Conservation (phyloP, 2,888 invertebrate species). For the Quadroppia sp. region DNA sequence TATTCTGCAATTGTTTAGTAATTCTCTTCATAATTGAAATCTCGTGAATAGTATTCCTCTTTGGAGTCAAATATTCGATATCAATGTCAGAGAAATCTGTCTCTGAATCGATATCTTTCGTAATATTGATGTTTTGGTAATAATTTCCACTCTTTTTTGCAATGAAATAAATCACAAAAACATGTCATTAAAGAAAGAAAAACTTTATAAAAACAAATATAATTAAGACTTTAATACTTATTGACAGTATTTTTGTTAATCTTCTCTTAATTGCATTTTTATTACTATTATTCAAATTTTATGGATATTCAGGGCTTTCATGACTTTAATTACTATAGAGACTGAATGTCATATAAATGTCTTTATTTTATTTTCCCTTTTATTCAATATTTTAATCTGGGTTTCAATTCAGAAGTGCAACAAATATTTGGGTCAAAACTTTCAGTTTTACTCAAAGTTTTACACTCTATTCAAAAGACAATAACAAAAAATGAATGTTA, state of each 20-base stretch:
- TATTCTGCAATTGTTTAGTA: neutral
- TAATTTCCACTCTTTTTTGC: neutral
- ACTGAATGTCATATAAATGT: constrained; percentile 15
- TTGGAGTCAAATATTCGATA: neutral
- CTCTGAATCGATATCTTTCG: neutral
- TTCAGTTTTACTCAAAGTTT: neutral
- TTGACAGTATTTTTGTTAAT: too few species aligned
- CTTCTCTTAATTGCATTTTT: neutral
- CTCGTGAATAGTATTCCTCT: neutral
- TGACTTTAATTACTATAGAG: neutral
- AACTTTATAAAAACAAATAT: too few species aligned
- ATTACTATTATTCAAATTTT: neutral
- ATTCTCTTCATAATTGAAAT: neutral
- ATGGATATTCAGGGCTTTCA: neutral
- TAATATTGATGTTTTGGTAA: neutral
- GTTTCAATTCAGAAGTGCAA: neutral
- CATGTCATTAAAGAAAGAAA: too few species aligned
- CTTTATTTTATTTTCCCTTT: neutral
- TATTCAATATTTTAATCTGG: neutral
- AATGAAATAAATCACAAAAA: too few species aligned
- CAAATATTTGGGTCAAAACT: constrained; percentile 19
- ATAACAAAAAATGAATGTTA: neutral
- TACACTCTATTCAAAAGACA: too few species aligned
- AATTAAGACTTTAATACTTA: too few species aligned
- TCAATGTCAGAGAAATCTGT: too few species aligned